Evolutionary conservation across 2,113 vertebrate genomes (phyloP), one percentile per base, ranked within the genome.

Genomic region (Aleadryas rufinucha): DNA sequence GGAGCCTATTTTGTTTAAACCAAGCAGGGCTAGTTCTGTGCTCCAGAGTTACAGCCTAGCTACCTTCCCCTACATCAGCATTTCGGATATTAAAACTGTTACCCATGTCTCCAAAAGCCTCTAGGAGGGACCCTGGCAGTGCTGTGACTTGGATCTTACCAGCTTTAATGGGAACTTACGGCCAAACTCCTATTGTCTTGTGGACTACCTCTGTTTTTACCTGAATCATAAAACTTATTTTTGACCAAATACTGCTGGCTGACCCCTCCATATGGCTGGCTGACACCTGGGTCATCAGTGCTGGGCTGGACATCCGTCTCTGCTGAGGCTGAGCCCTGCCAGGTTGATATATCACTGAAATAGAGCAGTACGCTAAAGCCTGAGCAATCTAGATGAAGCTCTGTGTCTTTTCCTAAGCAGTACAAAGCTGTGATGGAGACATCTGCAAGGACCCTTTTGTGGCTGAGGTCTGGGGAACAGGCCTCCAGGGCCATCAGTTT

Each of bases 1-100:
- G 79, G 8, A 76, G 84, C 69, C 82, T 85, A 72, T 96, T 96
- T 96, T 95, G 54, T 92, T 95, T 90, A 91, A 95, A 91, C 50
- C 21, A 33, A 91, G 93, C 85, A 68, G 57, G 45, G 59, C 31
- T 86, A 79, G 84, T 69, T 92, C 54, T 71, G 42, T 75, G 41
- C 90, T 95, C 59, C 68, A 60, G 63, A 61, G 61, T 61, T 89
- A 28, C 74, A 86, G 89, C 90, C 90, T 90, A 93, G 80, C 42
- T 91, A 45, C 88, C 54, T 74, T 90, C 30, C 74, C 45, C 47
- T 86, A 17, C 88, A 66, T 76, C 44, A 56, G 35, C 49, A 50
- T 77, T 87, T 45, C 7, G 8, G 77, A 50, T 93, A 64, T 64
- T 90, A 70, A 82, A 89, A 44, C 30, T 10, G 3, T 61, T 77